phyloP scores from a whole-genome alignment of 2,113 vertebrate genomes.

The Ciconia maguari region DNA sequence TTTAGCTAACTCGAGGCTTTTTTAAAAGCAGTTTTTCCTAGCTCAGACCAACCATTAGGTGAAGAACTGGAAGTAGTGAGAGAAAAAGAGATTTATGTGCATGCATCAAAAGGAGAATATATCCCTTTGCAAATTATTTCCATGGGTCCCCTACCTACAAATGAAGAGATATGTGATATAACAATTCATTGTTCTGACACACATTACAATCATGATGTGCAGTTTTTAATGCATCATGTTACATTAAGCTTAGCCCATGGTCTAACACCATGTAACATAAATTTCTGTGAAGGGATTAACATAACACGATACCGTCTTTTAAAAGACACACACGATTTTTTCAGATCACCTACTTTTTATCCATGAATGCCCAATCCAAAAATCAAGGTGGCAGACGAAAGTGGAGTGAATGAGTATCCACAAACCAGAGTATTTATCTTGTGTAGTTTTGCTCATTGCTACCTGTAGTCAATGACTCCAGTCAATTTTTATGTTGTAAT shows the following conservation, averaged over 20 bases:
- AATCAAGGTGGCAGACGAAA: conserved; percentile 76
- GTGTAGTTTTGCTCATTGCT: conserved; percentile 72
- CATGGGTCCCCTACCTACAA: conserved; percentile 51
- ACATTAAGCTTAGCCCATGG: conserved; percentile 69
- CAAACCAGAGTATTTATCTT: conserved; percentile 74
- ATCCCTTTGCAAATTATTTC: conserved; percentile 61
- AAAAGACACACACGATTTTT: conserved; percentile 76
- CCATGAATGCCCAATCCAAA: conserved; percentile 77
- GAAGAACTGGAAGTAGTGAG: conserved; percentile 14
- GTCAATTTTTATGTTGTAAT: conserved; percentile 80
- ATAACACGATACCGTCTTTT: conserved; percentile 74
- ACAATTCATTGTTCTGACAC: conserved; percentile 77
- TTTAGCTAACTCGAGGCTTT: neutral
- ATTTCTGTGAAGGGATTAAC: conserved; percentile 73
- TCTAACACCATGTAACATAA: conserved; percentile 75
- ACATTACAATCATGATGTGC: conserved; percentile 63
- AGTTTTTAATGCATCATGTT: conserved; percentile 76
- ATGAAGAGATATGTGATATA: conserved; percentile 73
- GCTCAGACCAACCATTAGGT: conserved; percentile 15
- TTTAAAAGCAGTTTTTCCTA: conserved; percentile 20
- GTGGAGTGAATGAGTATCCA: conserved; percentile 72
- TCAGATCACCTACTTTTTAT: conserved; percentile 77
- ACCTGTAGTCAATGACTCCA: conserved; percentile 74
- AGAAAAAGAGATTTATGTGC: conserved; percentile 53
- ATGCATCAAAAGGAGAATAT: conserved; percentile 53